Base-by-base conservation (phyloP, 2,113 vertebrate species). In the Gobius niger region DNA sequence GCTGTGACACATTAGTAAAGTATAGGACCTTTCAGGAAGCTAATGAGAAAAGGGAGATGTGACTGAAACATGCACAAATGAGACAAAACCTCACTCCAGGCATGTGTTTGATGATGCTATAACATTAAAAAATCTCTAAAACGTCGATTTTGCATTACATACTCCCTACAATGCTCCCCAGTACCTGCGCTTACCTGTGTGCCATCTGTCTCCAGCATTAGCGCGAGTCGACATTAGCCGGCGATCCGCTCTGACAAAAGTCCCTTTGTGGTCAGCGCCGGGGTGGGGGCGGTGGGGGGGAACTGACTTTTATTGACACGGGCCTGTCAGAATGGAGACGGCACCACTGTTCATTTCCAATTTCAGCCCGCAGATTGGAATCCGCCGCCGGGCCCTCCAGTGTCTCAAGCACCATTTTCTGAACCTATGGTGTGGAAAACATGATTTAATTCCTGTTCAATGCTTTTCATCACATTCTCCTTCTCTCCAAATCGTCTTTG, bases 361-460 rank as follows among this genome's bases (percentile, higher is more conserved):
- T 91, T 90, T 92, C 85, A 88, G 87, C 78, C 69, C 56, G 54
- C 83, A 90, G 88, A 92, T 89, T 91, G 89, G 87, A 88, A 91
- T 87, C 77, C 71, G 72, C 85, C 75, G 82, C 78, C 73, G 85
- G 81, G 66, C 87, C 78, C 88, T 88, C 77, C 82, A 81, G 78
- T 87, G 87, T 89, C 88, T 87, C 84, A 85, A 85, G 85, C 87
- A 86, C 89, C 89, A 92, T 91, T 91, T 91, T 90, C 91, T 70
- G 80, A 90, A 82, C 76, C 89, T 84, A 88, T 90, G 88, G 86
- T 85, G 87, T 91, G 90, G 89, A 92, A 90, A 91, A 91, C 90
- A 86, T 87, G 87, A 90, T 90, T 91, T 90, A 87, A 90, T 90
- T 92, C 89, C 87, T 85, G 91, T 90, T 90, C 88, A 88, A 81